These are phyloP conservation scores for Erebia palarica DNA, from an alignment of 2,888 invertebrate species.

Conservation along the genomic window DNA sequence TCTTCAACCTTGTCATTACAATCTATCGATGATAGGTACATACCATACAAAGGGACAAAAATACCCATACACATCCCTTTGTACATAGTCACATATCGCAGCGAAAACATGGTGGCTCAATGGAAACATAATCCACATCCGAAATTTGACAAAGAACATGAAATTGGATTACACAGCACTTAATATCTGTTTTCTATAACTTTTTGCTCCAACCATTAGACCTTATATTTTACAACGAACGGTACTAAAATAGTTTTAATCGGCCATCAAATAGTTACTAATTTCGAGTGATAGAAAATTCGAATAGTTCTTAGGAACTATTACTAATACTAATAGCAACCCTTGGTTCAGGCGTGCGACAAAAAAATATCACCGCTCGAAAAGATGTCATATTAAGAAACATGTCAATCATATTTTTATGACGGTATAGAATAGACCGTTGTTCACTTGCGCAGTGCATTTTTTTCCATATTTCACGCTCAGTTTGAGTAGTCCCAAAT, in stretches of 20 bases:
- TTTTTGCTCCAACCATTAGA: slow-evolving; percentile 50
- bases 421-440: slow-evolving; percentile 70
- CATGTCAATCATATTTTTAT: slow-evolving; percentile 83
- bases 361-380: slow-evolving; percentile 81
- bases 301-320: slow-evolving; percentile 34
- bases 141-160: slow-evolving; percentile 76
- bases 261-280: accelerated
- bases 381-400: slow-evolving; percentile 82
- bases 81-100: slow-evolving; percentile 64
- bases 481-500: slow-evolving; percentile 63
- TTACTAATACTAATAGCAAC: slow-evolving; percentile 41
- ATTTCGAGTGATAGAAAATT: slow-evolving; percentile 33
- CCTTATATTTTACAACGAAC: slow-evolving; percentile 40
- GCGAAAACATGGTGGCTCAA: slow-evolving; percentile 68
- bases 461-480: slow-evolving; percentile 77
- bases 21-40: slow-evolving; percentile 44
- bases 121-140: slow-evolving; percentile 81
- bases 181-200: slow-evolving; percentile 75
- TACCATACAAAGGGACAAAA: slow-evolving; percentile 64
- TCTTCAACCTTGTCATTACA: slow-evolving; percentile 59
- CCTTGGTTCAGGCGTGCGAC: slow-evolving; percentile 65
- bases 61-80: slow-evolving; percentile 66
- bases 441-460: slow-evolving; percentile 76
- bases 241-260: slow-evolving; percentile 39
- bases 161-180: slow-evolving; percentile 80